phyloP scores from a whole-genome alignment of 2,888 invertebrate genomes.

The Lepidocyrtinus sp. region DNA sequence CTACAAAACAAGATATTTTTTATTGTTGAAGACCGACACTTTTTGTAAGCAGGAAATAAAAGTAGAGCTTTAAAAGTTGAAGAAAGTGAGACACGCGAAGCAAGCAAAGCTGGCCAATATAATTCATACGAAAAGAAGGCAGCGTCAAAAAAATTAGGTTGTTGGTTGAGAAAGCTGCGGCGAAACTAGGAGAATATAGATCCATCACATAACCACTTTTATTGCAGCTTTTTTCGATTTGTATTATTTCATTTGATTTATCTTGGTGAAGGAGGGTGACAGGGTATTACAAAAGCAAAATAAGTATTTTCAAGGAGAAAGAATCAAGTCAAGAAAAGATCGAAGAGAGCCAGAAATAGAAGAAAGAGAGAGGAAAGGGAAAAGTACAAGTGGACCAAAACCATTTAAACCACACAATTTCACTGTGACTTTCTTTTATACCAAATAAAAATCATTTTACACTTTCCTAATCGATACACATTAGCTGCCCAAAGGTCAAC shows the following conservation, averaged over 20 bases:
- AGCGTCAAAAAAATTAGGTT: not conserved
- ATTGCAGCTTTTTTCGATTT: slow-evolving; percentile 23
- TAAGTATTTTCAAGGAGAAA: slow-evolving; percentile 34
- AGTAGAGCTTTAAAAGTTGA: slow-evolving; percentile 19
- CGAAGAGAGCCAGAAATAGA: too few relatives aligned
- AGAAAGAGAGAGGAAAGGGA: not conserved
- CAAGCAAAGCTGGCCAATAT: not conserved
- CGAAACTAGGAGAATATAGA: not conserved
- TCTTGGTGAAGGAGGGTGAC: slow-evolving; percentile 21
- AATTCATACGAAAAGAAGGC: not conserved
- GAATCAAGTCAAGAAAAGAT: slow-evolving; percentile 27
- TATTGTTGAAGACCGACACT: not conserved
- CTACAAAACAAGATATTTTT: not conserved
- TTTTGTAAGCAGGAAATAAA: not conserved
- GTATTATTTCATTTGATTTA: slow-evolving; percentile 29
- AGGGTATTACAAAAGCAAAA: slow-evolving; percentile 40
- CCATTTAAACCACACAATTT: slow-evolving; percentile 2
- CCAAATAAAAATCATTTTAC: too few relatives aligned
- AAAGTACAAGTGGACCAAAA: slow-evolving; percentile 47
- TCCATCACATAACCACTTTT: not conserved
- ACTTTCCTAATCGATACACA: not conserved
- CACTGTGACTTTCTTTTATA: slow-evolving; percentile 29
- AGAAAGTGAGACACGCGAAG: slow-evolving; percentile 29
- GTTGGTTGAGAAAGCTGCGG: not conserved
- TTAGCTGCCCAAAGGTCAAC: not conserved